These are phyloP conservation scores for Phalacrocorax carbo DNA, from an alignment of 2,113 vertebrate genomes.

Conservation along the genomic window DNA sequence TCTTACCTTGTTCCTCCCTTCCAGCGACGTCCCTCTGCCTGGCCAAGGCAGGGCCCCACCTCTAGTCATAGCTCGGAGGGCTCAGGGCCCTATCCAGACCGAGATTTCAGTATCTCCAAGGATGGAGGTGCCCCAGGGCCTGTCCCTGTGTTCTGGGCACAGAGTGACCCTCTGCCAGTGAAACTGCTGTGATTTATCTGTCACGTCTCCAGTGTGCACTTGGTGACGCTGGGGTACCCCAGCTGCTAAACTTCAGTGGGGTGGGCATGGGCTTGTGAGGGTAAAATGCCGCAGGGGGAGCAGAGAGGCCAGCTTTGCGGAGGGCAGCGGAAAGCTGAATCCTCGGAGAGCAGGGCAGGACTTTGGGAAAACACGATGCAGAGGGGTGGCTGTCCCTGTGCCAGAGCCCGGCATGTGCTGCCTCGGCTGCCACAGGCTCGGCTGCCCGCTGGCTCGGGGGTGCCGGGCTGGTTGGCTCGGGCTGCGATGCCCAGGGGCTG, in stretches of 20 bases:
- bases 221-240: background rate
- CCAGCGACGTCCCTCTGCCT: background rate
- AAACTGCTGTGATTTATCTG: background rate
- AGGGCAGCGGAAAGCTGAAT: background rate
- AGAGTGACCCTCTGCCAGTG: background rate
- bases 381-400: background rate
- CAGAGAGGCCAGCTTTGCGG: background rate
- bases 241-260: too few relatives aligned
- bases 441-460: background rate
- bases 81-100: background rate
- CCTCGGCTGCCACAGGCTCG: background rate
- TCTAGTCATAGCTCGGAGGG: background rate
- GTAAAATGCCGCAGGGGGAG: fast-evolving
- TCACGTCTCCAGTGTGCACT: background rate
- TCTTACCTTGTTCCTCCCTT: background rate
- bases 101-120: too few relatives aligned
- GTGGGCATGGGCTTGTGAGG: background rate
- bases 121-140: background rate
- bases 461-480: background rate
- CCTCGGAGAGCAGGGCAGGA: background rate
- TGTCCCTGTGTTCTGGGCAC: fast-evolving
- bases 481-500: background rate
- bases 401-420: background rate
- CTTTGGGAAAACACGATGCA: background rate
- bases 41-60: background rate